These are phyloP conservation scores for Nycteola revayana DNA, from an alignment of 2,888 invertebrate species.

Conservation along the genomic window DNA sequence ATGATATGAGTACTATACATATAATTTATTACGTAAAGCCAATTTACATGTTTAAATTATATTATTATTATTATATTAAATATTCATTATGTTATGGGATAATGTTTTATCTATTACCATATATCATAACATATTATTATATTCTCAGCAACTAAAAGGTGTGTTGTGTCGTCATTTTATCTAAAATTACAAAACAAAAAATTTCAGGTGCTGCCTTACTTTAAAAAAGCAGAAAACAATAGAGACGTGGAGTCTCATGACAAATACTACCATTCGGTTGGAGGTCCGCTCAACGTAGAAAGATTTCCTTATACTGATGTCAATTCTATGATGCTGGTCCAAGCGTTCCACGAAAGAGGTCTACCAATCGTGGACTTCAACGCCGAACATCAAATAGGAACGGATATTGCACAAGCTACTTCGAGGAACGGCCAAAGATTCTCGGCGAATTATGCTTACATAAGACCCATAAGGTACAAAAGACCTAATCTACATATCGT, in stretches of 20 bases:
- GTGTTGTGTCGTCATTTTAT: no score
- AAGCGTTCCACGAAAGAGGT: conserved; percentile 84
- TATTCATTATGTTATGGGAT: no score
- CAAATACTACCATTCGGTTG: conserved; percentile 80
- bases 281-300: conserved; percentile 85
- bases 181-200: neutral
- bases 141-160: no score
- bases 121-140: no score
- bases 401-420: conserved; percentile 84
- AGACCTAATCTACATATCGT: conserved; percentile 76
- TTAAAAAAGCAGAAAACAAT: conserved; percentile 85
- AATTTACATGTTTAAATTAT: no score
- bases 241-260: conserved; percentile 78
- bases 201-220: conserved; percentile 85
- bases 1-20: no score
- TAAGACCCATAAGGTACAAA: conserved; percentile 83
- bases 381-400: conserved; percentile 81
- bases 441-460: conserved; percentile 85
- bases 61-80: no score
- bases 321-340: conserved; percentile 79
- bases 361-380: conserved; percentile 82
- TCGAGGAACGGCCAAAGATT: conserved; percentile 81
- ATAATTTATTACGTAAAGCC: no score
- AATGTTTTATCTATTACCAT: no score
- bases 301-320: conserved; percentile 83